Conservation (phyloP, 2,113 vertebrate genomes). For the Harpagus bidentatus region DNA sequence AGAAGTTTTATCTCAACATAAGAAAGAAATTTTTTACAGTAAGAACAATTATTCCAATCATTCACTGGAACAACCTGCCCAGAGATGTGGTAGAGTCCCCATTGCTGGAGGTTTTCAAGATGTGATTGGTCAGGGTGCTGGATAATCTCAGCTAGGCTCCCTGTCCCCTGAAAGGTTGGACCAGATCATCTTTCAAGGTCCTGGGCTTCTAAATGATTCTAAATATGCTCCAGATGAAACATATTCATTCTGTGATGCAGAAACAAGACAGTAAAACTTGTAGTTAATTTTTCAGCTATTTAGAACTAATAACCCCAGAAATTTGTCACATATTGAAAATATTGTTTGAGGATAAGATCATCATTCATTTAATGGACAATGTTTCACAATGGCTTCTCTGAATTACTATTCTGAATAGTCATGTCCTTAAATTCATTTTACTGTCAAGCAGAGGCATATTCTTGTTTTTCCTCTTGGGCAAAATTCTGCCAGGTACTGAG, state of each 20-base stretch:
- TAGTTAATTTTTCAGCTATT: not conserved
- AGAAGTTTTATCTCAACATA: not conserved
- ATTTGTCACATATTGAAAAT: not conserved
- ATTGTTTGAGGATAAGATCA: not conserved
- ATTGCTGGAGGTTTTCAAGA: not conserved
- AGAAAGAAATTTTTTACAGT: not conserved
- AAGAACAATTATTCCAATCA: not conserved
- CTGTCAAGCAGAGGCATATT: not conserved
- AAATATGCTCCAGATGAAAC: not conserved
- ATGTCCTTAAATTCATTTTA: not conserved
- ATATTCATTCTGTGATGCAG: not conserved
- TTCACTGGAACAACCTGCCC: not conserved
- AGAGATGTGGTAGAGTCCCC: not conserved
- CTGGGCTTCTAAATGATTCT: not conserved
- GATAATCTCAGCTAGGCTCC: not conserved
- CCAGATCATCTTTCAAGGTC: not conserved
- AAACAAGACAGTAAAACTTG: not conserved
- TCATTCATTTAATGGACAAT: not conserved
- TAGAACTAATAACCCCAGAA: not conserved
- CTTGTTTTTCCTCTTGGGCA: not conserved
- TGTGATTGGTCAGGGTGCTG: rapidly evolving
- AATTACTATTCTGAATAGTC: not conserved
- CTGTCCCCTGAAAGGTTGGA: not conserved
- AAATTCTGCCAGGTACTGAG: not conserved
- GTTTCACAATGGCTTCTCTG: not conserved